phyloP scores from a whole-genome alignment of 2,888 invertebrate species.

The Nemurella pictetii region DNA sequence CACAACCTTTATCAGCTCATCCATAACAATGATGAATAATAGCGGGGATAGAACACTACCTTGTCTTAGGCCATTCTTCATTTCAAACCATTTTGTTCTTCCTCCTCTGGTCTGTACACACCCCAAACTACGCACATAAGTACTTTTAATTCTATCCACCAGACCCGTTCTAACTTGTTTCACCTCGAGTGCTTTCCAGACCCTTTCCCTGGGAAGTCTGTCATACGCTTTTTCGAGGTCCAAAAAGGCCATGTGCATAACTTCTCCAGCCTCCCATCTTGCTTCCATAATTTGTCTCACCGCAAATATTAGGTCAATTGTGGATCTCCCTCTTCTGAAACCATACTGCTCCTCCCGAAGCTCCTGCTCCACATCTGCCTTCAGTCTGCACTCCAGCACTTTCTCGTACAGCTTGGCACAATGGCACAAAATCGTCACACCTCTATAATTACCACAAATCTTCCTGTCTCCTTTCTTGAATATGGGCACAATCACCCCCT shows the following conservation, averaged over 20 bases:
- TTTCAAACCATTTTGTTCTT: no score
- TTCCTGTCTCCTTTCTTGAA: no score
- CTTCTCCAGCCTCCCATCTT: background rate
- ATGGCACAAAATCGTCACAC: background rate
- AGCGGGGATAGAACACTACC: background rate
- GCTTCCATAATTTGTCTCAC: background rate
- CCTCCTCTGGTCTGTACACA: background rate
- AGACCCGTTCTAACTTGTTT: background rate
- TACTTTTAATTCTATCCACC: background rate
- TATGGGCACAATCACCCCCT: no score
- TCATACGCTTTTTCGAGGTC: slow-evolving; percentile 15
- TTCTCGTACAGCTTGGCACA: background rate
- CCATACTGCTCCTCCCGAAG: no score
- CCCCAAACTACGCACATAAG: background rate
- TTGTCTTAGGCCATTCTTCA: background rate
- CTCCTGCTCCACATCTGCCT: background rate
- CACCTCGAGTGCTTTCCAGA: background rate
- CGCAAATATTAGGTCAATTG: slow-evolving; percentile 1
- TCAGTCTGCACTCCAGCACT: no score
- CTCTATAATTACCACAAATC: no score
- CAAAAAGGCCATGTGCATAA: background rate
- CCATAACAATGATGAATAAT: background rate
- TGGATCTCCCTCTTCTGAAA: no score
- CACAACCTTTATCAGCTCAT: no score
- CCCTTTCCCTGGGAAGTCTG: background rate